phyloP scores from a whole-genome alignment of 2,797 vertebrate species.

The Protonibea diacanthus region DNA sequence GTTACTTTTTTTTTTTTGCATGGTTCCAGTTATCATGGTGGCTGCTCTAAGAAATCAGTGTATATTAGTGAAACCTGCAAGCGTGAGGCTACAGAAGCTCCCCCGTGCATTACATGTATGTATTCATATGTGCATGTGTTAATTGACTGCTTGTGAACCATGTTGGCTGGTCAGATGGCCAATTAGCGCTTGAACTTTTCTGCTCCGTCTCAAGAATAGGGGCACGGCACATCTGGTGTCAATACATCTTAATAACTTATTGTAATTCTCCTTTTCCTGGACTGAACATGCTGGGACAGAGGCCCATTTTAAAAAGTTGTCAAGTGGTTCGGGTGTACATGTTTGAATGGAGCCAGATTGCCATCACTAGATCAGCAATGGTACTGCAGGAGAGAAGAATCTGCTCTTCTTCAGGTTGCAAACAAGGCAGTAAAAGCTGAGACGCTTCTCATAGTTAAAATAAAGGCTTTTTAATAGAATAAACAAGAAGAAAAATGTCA shows the following conservation, averaged over 20 bases:
- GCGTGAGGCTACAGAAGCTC: slow-evolving; percentile 2
- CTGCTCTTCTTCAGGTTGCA: neutral
- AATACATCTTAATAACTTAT: slow-evolving; percentile 78
- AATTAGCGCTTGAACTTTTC: slow-evolving; percentile 69
- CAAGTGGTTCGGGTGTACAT: neutral
- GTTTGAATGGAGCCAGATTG: slow-evolving; percentile 78
- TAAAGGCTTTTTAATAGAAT: slow-evolving; percentile 6
- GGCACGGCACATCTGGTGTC: slow-evolving; percentile 78
- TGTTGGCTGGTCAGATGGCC: slow-evolving; percentile 67
- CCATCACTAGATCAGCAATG: slow-evolving; percentile 73
- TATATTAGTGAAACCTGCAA: slow-evolving; percentile 13
- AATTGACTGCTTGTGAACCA: slow-evolving; percentile 57
- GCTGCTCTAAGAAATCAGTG: neutral
- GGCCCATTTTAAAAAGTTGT: slow-evolving; percentile 64
- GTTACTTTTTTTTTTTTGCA: slow-evolving; percentile 6
- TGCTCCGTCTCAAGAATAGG: slow-evolving; percentile 51
- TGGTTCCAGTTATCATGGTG: neutral
- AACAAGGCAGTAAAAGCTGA: slow-evolving; percentile 9
- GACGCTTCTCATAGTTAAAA: neutral
- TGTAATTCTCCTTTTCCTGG: slow-evolving; percentile 76
- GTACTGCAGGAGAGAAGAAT: slow-evolving; percentile 68
- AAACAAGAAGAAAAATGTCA: neutral
- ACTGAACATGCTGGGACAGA: slow-evolving; percentile 67
- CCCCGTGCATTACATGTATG: slow-evolving; percentile 23
- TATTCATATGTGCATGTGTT: slow-evolving; percentile 47